phyloP scores from a whole-genome alignment of 2,888 invertebrate species.

The Dysmachus trigonus region DNA sequence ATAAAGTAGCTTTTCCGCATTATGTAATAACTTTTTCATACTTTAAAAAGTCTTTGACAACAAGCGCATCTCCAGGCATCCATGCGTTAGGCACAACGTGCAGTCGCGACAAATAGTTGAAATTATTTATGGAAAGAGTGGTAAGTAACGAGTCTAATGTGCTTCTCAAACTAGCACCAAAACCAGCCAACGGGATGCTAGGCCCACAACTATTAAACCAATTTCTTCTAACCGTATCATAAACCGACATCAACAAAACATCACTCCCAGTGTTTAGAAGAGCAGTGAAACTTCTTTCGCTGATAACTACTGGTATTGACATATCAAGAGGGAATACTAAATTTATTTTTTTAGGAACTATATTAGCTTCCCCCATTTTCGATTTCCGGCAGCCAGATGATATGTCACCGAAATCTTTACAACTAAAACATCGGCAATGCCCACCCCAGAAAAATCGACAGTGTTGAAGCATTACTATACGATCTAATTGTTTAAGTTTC shows the following conservation, averaged over 20 bases:
- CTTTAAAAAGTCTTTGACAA: neutral
- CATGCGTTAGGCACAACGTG: neutral
- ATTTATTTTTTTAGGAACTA: neutral
- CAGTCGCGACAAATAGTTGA: neutral
- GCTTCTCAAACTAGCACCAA: too few relatives aligned
- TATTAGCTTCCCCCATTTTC: neutral
- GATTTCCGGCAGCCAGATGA: conserved; percentile 11
- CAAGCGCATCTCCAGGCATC: neutral
- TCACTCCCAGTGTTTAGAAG: neutral
- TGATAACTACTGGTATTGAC: too few relatives aligned
- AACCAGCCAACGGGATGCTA: neutral
- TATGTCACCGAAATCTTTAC: conserved; percentile 26
- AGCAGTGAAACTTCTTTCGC: neutral
- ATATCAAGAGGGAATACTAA: neutral
- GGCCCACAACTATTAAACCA: neutral
- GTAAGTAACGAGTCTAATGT: neutral
- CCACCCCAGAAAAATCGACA: too few relatives aligned
- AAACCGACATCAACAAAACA: neutral
- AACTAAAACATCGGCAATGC: neutral
- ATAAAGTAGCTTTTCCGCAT: neutral
- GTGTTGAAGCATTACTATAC: too few relatives aligned
- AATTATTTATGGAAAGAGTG: neutral
- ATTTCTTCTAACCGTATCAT: neutral
- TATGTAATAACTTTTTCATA: neutral
- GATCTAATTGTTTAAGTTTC: neutral